Conservation (phyloP, 1,140 invertebrate species). For the Scylla paramamosain region DNA sequence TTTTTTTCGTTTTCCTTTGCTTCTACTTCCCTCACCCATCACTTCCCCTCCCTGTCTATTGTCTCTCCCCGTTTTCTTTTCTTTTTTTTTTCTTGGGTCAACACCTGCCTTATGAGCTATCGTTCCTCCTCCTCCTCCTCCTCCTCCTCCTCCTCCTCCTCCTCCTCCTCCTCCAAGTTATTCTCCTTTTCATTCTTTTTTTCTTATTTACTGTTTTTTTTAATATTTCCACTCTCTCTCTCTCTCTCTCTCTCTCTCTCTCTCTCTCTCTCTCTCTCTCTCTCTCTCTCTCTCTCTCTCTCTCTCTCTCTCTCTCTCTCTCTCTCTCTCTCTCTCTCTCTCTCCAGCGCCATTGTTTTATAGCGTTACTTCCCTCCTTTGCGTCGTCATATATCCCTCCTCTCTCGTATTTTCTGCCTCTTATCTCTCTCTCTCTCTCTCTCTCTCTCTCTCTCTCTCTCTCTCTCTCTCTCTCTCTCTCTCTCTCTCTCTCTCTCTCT, state of each 20-base stretch:
- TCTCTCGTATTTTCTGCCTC: not conserved
- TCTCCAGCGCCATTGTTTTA: conserved; percentile 6
- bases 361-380: conserved; percentile 30
- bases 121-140: no score
- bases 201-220: not conserved
- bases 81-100: no score
- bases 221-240: not conserved
- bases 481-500: not conserved
- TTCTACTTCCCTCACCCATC: not conserved
- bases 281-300: not conserved
- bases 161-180: not conserved
- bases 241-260: not conserved
- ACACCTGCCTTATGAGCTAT: no score
- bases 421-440: not conserved
- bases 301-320: conserved; percentile 32
- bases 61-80: not conserved
- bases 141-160: not conserved
- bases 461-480: not conserved
- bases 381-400: not conserved
- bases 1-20: not conserved
- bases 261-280: not conserved
- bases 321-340: not conserved
- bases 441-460: not conserved
- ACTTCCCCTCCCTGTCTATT: not conserved
- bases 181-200: not conserved